Conservation (phyloP, 2,888 invertebrate species). For the Campoplex capitator region DNA sequence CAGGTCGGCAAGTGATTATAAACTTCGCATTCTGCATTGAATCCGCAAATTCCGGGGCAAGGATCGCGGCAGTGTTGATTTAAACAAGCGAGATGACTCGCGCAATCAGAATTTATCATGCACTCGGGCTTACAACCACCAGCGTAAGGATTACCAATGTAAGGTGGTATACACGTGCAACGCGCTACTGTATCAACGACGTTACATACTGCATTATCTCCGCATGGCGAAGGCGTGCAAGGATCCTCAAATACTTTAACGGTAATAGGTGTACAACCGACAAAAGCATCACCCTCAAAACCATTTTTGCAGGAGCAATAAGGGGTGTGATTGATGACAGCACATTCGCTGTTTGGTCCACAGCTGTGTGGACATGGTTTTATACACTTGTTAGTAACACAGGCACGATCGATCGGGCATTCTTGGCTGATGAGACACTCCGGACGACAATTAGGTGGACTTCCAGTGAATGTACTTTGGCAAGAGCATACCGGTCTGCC, state of each 20-base stretch:
- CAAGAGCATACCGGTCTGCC: constrained; percentile 93
- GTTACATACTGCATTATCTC: constrained; percentile 92
- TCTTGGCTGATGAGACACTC: constrained; percentile 94
- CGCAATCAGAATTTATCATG: constrained; percentile 92
- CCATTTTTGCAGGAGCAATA: constrained; percentile 92
- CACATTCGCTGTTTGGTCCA: constrained; percentile 89
- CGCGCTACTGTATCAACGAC: constrained; percentile 89
- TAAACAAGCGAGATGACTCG: constrained; percentile 91
- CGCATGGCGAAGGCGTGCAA: constrained; percentile 93
- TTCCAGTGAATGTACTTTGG: constrained; percentile 91
- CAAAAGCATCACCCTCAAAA: constrained; percentile 93
- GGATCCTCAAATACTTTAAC: constrained; percentile 85
- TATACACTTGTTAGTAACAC: constrained; percentile 92
- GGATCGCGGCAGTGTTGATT: constrained; percentile 95
- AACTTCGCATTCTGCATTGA: constrained; percentile 93
- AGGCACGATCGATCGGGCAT: constrained; percentile 91
- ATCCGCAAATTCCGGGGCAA: constrained; percentile 93
- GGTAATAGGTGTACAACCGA: constrained; percentile 89
- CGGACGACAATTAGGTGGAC: constrained; percentile 92
- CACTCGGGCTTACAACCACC: constrained; percentile 94
- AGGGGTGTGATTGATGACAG: constrained; percentile 91
- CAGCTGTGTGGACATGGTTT: constrained; percentile 93
- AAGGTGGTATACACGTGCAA: constrained; percentile 95
- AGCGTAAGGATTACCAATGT: constrained; percentile 93
- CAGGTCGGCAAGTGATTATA: constrained; percentile 94